Base-by-base conservation (phyloP, 2,797 vertebrate genomes). In the Chelon auratus region DNA sequence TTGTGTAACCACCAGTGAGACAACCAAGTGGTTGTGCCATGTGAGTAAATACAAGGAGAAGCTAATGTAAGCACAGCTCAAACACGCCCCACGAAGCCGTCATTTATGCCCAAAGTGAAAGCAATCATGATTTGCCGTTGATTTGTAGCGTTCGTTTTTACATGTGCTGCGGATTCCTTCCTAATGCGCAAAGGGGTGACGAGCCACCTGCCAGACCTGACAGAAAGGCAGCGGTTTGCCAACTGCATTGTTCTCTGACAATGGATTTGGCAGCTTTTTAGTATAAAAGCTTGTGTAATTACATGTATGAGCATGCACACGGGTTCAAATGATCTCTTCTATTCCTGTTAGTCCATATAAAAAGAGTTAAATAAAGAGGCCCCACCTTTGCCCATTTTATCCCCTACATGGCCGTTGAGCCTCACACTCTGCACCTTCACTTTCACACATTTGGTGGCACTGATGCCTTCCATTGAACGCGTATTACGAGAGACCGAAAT, bases 1-100 rank as follows among this genome's bases (percentile, higher is more conserved):
- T 90, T 90, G 88, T 85, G 84, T 84, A 91, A 88, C 78, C 75
- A 77, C 68, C 66, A 66, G 77, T 52, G 60, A 72, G 78, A 79
- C 70, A 20, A 79, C 81, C 45, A 68, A 84, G 62, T 72, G 73
- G 68, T 76, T 73, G 74, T 60, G 72, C 78, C 75, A 72, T 80
- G 66, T 59, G 65, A 78, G 66, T 77, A 78, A 87, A 86, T 80
- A 80, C 62, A 75, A 71, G 71, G 39, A 75, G 71, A 62, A 62
- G 68, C 64, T 77, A 78, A 81, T 75, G 70, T 50, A 76, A 61
- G 61, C 54, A 22, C 24, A 40, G 59, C 51, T 59, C 68, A 57
- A 79, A 43, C 33, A 39, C 40, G 24, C 24, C 24, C 24, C 24
- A 26, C 24, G 24, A 26, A 26, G 20, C 37, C 58, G 57, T 50